phyloP scores from a whole-genome alignment of 2,888 invertebrate species.

The Ypsolopha scabrella region DNA sequence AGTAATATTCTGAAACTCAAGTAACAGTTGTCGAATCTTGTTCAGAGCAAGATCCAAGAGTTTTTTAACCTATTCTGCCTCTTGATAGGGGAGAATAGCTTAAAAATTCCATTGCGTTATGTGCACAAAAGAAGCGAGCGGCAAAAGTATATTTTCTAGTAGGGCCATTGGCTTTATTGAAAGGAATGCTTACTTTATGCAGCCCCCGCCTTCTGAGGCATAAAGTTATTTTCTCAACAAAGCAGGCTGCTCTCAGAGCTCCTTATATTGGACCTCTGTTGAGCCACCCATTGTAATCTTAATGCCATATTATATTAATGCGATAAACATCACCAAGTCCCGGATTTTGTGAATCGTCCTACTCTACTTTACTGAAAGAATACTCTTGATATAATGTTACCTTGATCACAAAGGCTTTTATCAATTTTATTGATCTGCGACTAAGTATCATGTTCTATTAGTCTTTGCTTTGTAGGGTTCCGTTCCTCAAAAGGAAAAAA shows the following conservation, averaged over 20 bases:
- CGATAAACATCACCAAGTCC: conserved; percentile 65
- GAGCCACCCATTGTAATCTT: conserved; percentile 67
- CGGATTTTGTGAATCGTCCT: conserved; percentile 37
- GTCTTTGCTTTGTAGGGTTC: no score
- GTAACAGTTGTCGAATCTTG: no score
- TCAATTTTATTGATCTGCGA: conserved; percentile 38
- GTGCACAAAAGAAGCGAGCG: conserved; percentile 49
- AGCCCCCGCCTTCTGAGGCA: conserved; percentile 55
- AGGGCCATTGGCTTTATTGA: conserved; percentile 60
- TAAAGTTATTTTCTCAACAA: conserved; percentile 69
- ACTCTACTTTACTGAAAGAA: conserved; percentile 18
- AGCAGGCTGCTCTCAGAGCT: conserved; percentile 55
- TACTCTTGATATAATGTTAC: conserved; percentile 35
- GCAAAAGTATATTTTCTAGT: conserved; percentile 45
- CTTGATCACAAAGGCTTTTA: conserved; percentile 46
- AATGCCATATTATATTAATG: conserved; percentile 69
- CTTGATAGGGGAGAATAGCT: neutral
- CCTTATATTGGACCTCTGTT: conserved; percentile 66
- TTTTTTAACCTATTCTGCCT: no score
- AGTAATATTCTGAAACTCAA: no score
- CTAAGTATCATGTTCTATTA: conserved; percentile 38
- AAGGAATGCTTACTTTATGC: conserved; percentile 48
- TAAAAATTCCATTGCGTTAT: conserved; percentile 40
- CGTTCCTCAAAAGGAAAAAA: no score
- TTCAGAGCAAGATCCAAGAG: no score